A percentile compares a stretch with the other conserved stretches of the same genome.
Conservation (phyloP, 2,797 vertebrate species). For the Intellagama lesueurii region DNA sequence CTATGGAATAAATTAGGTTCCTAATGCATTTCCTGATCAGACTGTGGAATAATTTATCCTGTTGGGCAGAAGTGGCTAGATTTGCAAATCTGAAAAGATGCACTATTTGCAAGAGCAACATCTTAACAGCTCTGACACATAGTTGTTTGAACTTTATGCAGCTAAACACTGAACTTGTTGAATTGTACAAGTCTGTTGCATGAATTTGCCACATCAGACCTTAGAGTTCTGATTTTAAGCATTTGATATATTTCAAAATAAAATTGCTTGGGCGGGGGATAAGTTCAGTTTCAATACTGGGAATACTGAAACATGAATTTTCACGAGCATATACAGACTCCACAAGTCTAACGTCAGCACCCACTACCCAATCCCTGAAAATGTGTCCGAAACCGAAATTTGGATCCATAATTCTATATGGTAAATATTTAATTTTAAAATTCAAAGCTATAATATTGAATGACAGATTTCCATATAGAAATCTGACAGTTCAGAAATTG, state of each 20-base stretch:
- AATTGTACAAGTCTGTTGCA: constrained; percentile 41
- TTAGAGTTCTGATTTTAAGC: neutral
- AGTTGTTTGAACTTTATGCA: constrained; percentile 50
- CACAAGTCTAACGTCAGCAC: neutral
- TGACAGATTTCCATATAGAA: neutral
- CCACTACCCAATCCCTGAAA: neutral
- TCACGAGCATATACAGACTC: neutral
- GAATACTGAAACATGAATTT: neutral
- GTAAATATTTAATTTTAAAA: neutral
- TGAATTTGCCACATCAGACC: constrained; percentile 41
- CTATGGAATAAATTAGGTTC: constrained; percentile 61
- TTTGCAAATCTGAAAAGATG: constrained; percentile 51
- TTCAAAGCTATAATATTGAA: neutral
- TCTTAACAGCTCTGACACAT: constrained; percentile 52
- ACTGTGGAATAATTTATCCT: constrained; percentile 62
- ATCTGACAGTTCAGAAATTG: neutral
- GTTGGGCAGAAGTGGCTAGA: constrained; percentile 56
- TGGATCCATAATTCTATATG: neutral
- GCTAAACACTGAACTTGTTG: constrained; percentile 55
- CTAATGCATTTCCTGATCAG: constrained; percentile 68
- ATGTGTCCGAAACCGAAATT: neutral
- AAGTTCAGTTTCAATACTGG: neutral
- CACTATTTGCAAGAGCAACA: constrained; percentile 49
- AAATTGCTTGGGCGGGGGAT: neutral
- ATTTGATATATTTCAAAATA: neutral